Evolutionary conservation across 2,113 vertebrate genomes (phyloP).

Genomic region (Bos javanicus): DNA sequence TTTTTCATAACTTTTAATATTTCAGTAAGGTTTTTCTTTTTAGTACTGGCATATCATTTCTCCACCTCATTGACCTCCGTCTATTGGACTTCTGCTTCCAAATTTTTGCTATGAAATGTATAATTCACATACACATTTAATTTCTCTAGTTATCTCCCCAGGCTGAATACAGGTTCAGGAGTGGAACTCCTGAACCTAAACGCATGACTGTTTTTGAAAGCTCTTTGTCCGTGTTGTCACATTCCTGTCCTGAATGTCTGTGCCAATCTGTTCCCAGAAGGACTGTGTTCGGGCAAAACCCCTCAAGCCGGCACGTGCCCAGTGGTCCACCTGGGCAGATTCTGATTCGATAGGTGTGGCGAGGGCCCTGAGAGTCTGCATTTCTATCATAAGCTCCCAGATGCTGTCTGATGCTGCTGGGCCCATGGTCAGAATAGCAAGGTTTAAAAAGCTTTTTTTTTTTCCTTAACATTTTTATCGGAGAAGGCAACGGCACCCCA

Average conservation of each 20-base stretch:
- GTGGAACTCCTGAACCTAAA: neutral
- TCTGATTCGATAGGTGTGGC: neutral
- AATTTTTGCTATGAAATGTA: neutral
- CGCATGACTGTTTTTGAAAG: neutral
- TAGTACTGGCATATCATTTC: neutral
- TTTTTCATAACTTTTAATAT: neutral
- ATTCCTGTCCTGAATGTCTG: neutral
- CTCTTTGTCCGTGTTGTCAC: neutral
- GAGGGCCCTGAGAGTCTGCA: neutral
- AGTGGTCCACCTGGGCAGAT: neutral
- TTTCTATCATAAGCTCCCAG: neutral
- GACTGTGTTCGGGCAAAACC: fast-evolving
- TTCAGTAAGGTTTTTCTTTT: constrained; percentile 22
- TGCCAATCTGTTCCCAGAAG: neutral
- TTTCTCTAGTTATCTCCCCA: neutral
- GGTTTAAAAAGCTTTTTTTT: neutral
- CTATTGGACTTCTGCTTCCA: neutral
- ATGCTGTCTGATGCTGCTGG: neutral
- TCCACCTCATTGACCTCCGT: neutral
- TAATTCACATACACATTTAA: neutral
- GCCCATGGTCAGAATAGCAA: neutral
- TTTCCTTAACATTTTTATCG: neutral
- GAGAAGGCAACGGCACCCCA: too few species aligned
- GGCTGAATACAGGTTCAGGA: neutral
- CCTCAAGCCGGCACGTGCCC: fast-evolving